A percentile compares a stretch with the other conserved stretches of the same genome.
Evolutionary conservation across 2,797 vertebrate genomes (phyloP).

Genomic region (Chlorospingus semifuscus): DNA sequence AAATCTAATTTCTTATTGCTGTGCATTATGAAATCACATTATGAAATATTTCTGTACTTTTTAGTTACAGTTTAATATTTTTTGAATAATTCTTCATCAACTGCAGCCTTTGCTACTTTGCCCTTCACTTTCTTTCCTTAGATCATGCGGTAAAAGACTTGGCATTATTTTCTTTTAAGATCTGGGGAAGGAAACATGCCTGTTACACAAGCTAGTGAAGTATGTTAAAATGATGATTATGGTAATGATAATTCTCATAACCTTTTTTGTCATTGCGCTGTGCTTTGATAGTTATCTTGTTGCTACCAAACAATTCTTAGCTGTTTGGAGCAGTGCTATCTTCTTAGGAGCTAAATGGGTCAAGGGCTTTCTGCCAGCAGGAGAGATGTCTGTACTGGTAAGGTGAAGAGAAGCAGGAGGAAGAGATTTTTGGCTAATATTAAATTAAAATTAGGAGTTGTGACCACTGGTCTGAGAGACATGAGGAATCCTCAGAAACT

Average conservation of each 20-base stretch:
- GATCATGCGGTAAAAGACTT: neutral
- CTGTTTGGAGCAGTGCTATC: neutral
- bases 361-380: neutral
- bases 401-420: neutral
- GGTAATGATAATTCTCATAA: neutral
- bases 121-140: neutral
- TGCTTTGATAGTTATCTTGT: neutral
- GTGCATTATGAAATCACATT: neutral
- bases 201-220: neutral
- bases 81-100: neutral
- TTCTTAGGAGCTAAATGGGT: neutral
- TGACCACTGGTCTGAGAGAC: neutral
- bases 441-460: neutral
- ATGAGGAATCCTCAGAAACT: neutral
- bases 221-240: neutral
- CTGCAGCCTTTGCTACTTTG: neutral
- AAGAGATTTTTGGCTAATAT: neutral
- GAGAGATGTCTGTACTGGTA: neutral
- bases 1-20: neutral
- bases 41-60: neutral
- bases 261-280: neutral
- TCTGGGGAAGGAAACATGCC: neutral
- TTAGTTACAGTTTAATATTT: neutral
- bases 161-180: neutral
- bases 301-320: neutral